phyloP scores from a whole-genome alignment of 64 coral and sea anemone genomes.

The Anthopleura sola region DNA sequence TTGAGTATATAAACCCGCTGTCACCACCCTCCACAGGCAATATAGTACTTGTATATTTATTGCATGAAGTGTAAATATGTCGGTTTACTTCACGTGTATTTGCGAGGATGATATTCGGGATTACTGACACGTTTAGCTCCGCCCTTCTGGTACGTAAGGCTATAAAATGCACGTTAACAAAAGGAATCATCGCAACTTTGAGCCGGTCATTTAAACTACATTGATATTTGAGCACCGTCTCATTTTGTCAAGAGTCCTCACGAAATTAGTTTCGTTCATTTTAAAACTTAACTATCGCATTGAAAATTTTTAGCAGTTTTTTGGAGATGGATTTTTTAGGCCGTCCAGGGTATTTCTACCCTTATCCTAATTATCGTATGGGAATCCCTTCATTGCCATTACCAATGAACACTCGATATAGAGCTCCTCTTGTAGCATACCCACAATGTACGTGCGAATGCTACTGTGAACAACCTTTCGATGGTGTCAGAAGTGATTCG shows the following conservation, averaged over 20 bases:
- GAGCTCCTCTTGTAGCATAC: background rate
- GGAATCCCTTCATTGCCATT: background rate
- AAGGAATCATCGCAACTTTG: background rate
- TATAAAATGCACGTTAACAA: background rate
- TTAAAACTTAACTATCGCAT: background rate
- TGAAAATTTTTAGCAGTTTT: background rate
- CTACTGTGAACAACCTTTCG: slow-evolving; percentile 31
- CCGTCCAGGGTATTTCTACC: background rate
- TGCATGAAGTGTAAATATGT: background rate
- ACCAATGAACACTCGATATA: background rate
- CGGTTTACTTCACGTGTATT: background rate
- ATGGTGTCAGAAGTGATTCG: background rate
- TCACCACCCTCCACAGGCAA: background rate
- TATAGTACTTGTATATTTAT: background rate
- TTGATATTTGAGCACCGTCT: background rate
- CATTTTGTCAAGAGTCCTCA: background rate
- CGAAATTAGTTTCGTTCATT: background rate
- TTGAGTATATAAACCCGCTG: background rate
- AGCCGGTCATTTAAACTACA: background rate
- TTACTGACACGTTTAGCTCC: background rate
- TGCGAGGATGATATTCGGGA: background rate
- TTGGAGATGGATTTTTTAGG: background rate
- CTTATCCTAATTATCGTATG: background rate
- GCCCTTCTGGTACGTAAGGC: background rate
- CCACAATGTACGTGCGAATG: slow-evolving; percentile 57